Conservation (phyloP, 2,113 vertebrate genomes). For the Hepsetus odoe region DNA sequence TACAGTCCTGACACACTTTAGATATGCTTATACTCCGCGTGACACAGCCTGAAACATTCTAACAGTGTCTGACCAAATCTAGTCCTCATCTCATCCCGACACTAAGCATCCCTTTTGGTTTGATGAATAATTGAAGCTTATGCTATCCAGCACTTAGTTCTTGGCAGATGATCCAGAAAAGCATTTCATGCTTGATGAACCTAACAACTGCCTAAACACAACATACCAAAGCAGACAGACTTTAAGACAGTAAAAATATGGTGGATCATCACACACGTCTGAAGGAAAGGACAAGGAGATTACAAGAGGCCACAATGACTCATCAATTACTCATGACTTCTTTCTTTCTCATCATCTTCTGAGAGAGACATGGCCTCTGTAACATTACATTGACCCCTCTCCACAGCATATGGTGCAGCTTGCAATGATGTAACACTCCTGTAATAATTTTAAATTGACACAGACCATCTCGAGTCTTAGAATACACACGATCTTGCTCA, state of each 20-base stretch:
- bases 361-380: background rate
- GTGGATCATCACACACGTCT: background rate
- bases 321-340: background rate
- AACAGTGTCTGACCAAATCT: background rate
- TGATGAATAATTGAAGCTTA: constrained; percentile 27
- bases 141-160: background rate
- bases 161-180: constrained; percentile 4
- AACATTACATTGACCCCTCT: background rate
- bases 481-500: background rate
- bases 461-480: background rate
- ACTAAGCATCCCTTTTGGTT: constrained; percentile 1
- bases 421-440: background rate
- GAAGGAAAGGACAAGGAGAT: background rate
- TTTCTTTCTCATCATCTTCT: background rate
- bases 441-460: background rate
- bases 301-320: background rate
- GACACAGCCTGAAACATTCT: background rate
- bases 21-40: background rate
- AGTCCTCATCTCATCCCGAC: background rate
- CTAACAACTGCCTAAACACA: background rate
- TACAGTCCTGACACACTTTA: constrained; percentile 1
- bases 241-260: background rate
- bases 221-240: background rate
- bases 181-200: constrained; percentile 16
- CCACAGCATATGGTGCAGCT: background rate